Evolutionary conservation across 2,888 invertebrate genomes (phyloP), one percentile per base, ranked within the genome.

Genomic region (Monopis laevigella): DNA sequence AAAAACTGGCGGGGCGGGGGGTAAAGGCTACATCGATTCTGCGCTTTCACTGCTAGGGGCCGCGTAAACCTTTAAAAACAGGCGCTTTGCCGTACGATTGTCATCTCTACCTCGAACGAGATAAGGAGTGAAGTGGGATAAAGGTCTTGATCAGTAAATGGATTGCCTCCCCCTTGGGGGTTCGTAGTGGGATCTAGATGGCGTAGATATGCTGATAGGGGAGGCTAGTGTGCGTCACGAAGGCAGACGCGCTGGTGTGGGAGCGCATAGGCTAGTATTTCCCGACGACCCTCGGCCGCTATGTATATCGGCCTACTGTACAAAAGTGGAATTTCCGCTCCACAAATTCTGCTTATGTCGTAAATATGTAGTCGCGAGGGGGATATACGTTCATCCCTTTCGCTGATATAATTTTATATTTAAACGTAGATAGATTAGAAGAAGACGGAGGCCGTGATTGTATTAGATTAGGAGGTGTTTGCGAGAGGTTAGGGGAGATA

Each of bases 11-110:
- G 78, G 77, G 77, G 70, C 68, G 55, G 77, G 65, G 78, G 70
- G 74, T 75, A 77, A 78, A 80, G 78, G 78, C 78, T 78, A 78
- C 80, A 80, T 80, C 80, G 80, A 80, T 80, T 78, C 75, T 77
- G 78, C 77, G 78, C 80, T 80, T 80, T 80, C 78, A 78, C 77
- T 78, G 78, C 75, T 74, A 74, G 78, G 80, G 78, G 77, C 80
- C 77, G 74, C 75, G 78, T 78, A 80, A 80, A 78, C 78, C 78
- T 80, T 75, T 78, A 75, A 80, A 77, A 77, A 75, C 72, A 73
- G 39, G 65, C 62, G 62, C 63, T 64, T 63, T 65, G 75, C 74
- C 64, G 61, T 58, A 59, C 78, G 75, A 78, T 78, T 73, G 67
- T 75, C 65, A 78, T 77, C 77, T 77, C 64, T 78, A 73, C 62